These are phyloP conservation scores for Melitaea athalia DNA, from an alignment of 2,888 invertebrate species.

Conservation along the genomic window DNA sequence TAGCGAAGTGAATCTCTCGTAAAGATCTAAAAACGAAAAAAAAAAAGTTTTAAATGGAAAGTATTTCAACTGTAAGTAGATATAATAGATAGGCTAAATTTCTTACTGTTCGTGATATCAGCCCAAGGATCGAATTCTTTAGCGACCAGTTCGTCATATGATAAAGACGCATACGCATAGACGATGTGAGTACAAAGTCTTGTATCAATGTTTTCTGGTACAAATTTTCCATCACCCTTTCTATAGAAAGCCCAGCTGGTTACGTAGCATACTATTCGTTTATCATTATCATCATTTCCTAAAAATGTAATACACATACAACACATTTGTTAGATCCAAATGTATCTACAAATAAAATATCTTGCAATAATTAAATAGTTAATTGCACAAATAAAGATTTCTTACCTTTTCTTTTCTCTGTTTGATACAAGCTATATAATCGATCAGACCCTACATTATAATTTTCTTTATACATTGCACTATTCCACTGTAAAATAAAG, in stretches of 20 bases:
- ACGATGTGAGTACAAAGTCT: conserved; percentile 93
- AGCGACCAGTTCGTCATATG: conserved; percentile 88
- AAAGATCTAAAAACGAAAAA: conserved; percentile 84
- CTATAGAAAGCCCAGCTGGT: conserved; percentile 95
- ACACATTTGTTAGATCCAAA: too few species aligned
- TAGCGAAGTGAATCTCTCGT: conserved; percentile 88
- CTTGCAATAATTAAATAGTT: too few species aligned
- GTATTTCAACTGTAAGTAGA: too few species aligned
- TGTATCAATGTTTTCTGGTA: conserved; percentile 91
- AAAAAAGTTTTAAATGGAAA: background rate
- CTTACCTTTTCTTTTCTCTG: conserved; percentile 39
- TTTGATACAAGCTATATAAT: conserved; percentile 32
- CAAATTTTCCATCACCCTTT: conserved; percentile 90
- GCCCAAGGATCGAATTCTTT: conserved; percentile 94
- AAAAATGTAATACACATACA: conserved; percentile 14
- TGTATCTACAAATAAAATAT: too few species aligned
- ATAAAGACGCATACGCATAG: conserved; percentile 94
- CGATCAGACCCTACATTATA: conserved; percentile 27
- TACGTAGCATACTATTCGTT: conserved; percentile 90
- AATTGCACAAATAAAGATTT: background rate
- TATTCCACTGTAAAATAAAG: conserved; percentile 44
- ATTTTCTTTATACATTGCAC: conserved; percentile 34
- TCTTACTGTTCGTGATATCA: conserved; percentile 91
- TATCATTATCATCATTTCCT: conserved; percentile 69
- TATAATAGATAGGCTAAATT: background rate